A percentile compares a stretch with the other conserved stretches of the same genome.
Evolutionary conservation across 2,888 invertebrate species (phyloP).

Genomic region (Diploptera punctata): DNA sequence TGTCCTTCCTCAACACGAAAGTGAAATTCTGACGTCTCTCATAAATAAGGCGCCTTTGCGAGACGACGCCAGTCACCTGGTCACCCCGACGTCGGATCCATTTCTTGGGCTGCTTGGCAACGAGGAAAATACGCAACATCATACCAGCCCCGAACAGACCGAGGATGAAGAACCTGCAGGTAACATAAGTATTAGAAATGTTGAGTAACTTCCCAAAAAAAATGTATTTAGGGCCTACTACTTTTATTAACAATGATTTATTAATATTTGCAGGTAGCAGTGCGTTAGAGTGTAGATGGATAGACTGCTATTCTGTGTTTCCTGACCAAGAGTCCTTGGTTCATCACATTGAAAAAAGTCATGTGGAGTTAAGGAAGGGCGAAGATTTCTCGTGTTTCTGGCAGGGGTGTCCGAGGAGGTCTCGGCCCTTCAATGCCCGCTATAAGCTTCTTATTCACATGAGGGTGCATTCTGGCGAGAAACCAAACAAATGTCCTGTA

Average conservation of each 20-base stretch:
- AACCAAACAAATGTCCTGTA: conserved; percentile 97
- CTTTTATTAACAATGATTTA: background rate
- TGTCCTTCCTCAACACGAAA: conserved; percentile 39
- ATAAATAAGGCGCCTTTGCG: conserved; percentile 30
- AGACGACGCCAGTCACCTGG: background rate
- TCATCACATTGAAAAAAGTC: conserved; percentile 82
- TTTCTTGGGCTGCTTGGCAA: conserved; percentile 17
- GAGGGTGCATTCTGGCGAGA: conserved; percentile 97
- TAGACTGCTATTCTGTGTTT: conserved; percentile 81
- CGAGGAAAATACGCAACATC: conserved; percentile 16
- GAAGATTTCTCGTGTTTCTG: conserved; percentile 94
- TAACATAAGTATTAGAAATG: background rate
- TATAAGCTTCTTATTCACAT: conserved; percentile 97
- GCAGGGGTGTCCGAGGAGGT: conserved; percentile 88
- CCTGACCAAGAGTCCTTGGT: conserved; percentile 80
- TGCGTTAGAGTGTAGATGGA: conserved; percentile 76
- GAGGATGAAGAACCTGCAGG: conserved; percentile 34
- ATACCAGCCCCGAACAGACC: conserved; percentile 14
- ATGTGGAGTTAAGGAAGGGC: conserved; percentile 82
- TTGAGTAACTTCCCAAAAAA: background rate
- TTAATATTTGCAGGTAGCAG: conserved; percentile 37
- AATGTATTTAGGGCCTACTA: background rate
- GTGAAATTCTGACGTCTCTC: conserved; percentile 35
- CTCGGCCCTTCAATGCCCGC: conserved; percentile 94
- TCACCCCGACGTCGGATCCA: conserved; percentile 14